Base-by-base conservation (phyloP, 2,888 invertebrate species). In the Prenolepis imparis region DNA sequence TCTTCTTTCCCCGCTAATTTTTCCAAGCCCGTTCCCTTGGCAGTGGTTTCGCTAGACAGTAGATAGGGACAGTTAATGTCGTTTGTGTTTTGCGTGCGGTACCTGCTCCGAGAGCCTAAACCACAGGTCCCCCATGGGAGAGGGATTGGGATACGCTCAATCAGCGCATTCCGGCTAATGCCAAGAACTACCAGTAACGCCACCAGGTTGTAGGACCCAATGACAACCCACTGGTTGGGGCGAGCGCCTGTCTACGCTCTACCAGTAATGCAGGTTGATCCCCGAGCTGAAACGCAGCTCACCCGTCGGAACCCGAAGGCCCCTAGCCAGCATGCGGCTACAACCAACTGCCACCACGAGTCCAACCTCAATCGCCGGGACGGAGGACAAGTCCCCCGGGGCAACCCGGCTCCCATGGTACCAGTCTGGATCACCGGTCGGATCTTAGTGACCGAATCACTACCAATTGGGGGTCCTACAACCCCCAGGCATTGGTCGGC, bases 1-100 rank as follows among this genome's bases (percentile, higher is more conserved):
- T 96, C 96, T 96, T 96, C 96, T 96, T 96, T 96, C 96, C 96
- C 96, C 96, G 96, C 96, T 96, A 95, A 96, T 96, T 95, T 95
- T 95, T 95, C 96, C 96, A 96, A 95, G 96, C 96, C 96, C 96
- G 96, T 96, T 96, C 96, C 96, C 96, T 96, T 96, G 96, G 96
- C 96, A 95, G 96, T 96, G 95, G 96, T 96, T 96, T 96, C 95
- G 96, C 96, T 96, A 96, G 83, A 83, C 24, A 78, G 78, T 85
- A 77, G 85, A 85, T 85, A 85, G 48, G 48, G 18, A 48, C 48
- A 48, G 5, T 36, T n/a, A n/a, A 32, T 32, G 28, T 32, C 3
- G 28, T 32, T 3, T 3, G 28, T 3, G 28, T 32, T 48, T 48
- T 18, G 1, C 48, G 15, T 48, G 48, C 15, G 3, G 48, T 48